A percentile compares a stretch with the other conserved stretches of the same genome.
Evolutionary conservation across 2,888 invertebrate species (phyloP).

Genomic region (Drosophila nr. perissopoda): DNA sequence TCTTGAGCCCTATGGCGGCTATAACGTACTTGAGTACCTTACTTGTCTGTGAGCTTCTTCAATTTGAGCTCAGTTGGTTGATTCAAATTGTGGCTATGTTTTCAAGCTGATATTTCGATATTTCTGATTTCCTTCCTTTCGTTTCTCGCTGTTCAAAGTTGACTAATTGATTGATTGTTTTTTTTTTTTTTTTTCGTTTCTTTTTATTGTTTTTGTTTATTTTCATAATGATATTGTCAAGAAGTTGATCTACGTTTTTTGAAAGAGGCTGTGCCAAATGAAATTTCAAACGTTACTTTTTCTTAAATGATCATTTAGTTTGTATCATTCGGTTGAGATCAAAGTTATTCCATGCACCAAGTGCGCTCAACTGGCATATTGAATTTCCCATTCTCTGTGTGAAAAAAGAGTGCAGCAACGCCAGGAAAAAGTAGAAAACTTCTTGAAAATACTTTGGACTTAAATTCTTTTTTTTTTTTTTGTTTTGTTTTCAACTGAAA

Average conservation of each 20-base stretch:
- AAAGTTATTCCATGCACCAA: background rate
- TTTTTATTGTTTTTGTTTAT: constrained; percentile 41
- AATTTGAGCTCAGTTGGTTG: constrained; percentile 5
- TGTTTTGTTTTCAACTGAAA: constrained; percentile 40
- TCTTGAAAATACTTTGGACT: constrained; percentile 82
- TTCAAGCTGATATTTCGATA: constrained; percentile 7
- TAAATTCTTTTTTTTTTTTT: constrained; percentile 28
- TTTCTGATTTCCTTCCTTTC: constrained; percentile 8
- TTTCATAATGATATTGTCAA: constrained; percentile 86
- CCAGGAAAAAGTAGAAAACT: constrained; percentile 81
- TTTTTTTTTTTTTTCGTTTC: constrained; percentile 48
- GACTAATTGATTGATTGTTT: constrained; percentile 4
- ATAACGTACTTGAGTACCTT: constrained; percentile 5
- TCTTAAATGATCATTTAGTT: constrained; percentile 47
- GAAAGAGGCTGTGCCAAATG: constrained; percentile 91
- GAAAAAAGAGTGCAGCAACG: constrained; percentile 12
- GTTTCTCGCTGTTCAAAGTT: constrained; percentile 19
- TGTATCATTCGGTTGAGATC: constrained; percentile 9
- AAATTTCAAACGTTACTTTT: constrained; percentile 61
- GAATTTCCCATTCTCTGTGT: constrained; percentile 3
- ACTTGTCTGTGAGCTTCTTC: constrained; percentile 7
- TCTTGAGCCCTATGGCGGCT: no score
- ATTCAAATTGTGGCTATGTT: constrained; percentile 1
- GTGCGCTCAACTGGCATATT: constrained; percentile 2
- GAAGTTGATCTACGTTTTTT: constrained; percentile 98